These are phyloP conservation scores for Anguilla rostrata DNA, from an alignment of 2,113 vertebrate genomes.

Conservation along the genomic window DNA sequence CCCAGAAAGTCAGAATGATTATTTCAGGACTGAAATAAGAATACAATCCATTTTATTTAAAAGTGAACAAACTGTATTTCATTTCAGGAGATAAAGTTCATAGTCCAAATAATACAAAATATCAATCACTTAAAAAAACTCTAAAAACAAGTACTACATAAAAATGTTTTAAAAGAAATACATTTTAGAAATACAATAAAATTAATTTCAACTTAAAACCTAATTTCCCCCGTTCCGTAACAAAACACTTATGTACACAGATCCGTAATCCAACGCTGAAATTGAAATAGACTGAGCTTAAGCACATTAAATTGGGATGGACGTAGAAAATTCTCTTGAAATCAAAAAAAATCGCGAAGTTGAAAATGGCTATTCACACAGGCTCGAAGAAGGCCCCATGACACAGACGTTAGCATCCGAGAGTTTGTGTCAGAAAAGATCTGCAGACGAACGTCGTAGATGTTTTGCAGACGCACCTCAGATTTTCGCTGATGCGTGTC, in stretches of 20 bases:
- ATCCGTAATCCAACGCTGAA: not conserved
- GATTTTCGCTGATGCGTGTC: too few relatives aligned
- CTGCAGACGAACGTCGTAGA: too few relatives aligned
- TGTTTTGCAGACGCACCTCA: too few relatives aligned
- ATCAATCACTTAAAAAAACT: not conserved
- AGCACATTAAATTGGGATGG: not conserved
- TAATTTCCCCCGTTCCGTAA: not conserved
- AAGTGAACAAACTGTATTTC: not conserved
- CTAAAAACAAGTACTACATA: not conserved
- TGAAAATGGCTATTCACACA: not conserved
- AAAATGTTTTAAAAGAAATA: not conserved
- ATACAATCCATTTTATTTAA: too few relatives aligned
- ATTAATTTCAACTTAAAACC: not conserved
- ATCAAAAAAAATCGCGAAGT: not conserved
- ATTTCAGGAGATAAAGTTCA: not conserved
- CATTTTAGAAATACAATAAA: not conserved
- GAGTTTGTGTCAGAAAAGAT: not conserved
- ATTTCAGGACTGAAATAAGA: too few relatives aligned
- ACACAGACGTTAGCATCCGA: not conserved
- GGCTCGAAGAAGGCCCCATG: not conserved
- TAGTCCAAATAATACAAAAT: not conserved
- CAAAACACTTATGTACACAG: not conserved
- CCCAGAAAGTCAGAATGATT: not conserved
- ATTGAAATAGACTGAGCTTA: not conserved
- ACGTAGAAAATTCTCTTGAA: not conserved